Percentiles rank a stretch among this genome's conserved stretches.
Evolutionary conservation across 2,113 vertebrate genomes (phyloP).

Genomic region (Ophthalmolycus amberensis): DNA sequence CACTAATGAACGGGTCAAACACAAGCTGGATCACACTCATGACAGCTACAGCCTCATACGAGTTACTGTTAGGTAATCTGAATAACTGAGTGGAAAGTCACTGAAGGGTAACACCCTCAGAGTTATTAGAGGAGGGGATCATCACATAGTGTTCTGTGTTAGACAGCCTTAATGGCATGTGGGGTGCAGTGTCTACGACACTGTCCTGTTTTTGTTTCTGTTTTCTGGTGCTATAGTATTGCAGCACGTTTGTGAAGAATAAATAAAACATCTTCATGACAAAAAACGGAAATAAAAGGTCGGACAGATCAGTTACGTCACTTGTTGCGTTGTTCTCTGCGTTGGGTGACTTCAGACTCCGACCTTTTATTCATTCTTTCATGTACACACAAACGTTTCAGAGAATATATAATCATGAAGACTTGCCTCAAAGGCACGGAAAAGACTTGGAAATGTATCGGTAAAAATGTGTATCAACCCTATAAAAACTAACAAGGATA

Average conservation of each 20-base stretch:
- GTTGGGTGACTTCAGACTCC: neutral
- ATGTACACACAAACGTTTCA: neutral
- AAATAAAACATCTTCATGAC: neutral
- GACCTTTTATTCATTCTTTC: neutral
- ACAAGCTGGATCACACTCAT: too few species aligned
- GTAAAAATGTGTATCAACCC: neutral
- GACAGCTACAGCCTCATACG: neutral
- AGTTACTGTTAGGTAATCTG: neutral
- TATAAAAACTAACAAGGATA: too few species aligned
- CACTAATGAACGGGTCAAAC: too few species aligned
- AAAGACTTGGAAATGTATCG: neutral
- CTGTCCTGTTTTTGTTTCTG: neutral
- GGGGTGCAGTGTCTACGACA: neutral
- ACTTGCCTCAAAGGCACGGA: neutral
- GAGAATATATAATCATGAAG: neutral
- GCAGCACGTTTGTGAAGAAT: neutral
- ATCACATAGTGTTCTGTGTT: neutral
- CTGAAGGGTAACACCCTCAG: too few species aligned
- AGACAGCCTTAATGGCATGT: neutral
- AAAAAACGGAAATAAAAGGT: too few species aligned
- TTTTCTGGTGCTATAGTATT: neutral
- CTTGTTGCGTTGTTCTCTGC: neutral
- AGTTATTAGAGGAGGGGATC: too few species aligned
- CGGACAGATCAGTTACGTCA: neutral
- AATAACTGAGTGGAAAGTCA: neutral